Percentiles rank a stretch among this genome's conserved stretches.
Conservation (phyloP, 2,113 vertebrate genomes). For the Balaenoptera acutorostrata region DNA sequence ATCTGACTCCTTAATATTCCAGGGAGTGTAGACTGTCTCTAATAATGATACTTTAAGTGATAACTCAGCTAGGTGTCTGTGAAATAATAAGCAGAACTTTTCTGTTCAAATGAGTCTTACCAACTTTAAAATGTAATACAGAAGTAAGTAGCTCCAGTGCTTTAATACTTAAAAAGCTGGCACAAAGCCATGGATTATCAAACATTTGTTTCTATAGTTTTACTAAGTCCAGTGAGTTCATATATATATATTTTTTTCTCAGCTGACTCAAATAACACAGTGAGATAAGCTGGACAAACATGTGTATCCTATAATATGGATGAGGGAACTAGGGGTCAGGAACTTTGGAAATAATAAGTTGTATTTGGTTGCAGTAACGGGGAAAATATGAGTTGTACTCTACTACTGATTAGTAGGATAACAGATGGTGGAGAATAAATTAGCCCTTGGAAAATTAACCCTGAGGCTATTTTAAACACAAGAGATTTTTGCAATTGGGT, state of each 20-base stretch:
- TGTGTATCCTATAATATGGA: neutral
- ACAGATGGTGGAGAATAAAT: neutral
- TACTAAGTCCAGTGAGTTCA: neutral
- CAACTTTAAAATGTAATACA: neutral
- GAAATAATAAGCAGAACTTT: neutral
- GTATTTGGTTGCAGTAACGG: neutral
- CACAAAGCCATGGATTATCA: neutral
- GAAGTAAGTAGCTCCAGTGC: neutral
- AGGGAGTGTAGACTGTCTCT: neutral
- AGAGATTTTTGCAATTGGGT: neutral
- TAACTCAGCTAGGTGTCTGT: neutral
- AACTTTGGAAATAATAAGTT: neutral
- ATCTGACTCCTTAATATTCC: neutral
- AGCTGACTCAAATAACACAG: neutral
- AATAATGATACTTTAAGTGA: neutral
- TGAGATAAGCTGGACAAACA: neutral
- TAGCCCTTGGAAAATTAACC: neutral
- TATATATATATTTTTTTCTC: neutral
- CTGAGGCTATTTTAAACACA: neutral
- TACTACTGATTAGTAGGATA: neutral
- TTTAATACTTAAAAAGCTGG: neutral
- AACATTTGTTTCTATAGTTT: neutral
- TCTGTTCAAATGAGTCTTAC: neutral
- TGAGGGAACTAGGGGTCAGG: neutral
- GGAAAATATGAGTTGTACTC: neutral